Conservation (phyloP, 35 echinoderm and acorn worm species). For the Ophioderma brevispina region DNA sequence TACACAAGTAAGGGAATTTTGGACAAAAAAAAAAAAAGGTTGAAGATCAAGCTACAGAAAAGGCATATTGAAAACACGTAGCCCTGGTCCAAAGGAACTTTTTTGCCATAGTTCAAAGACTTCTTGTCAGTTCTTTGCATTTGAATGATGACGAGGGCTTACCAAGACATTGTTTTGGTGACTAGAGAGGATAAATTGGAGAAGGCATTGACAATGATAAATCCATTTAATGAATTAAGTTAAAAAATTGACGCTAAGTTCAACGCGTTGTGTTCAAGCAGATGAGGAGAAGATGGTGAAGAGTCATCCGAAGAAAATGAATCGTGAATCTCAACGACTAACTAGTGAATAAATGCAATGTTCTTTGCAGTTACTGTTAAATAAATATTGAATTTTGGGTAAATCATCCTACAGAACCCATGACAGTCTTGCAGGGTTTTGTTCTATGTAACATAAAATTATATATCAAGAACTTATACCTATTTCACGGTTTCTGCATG, state of each 20-base stretch:
- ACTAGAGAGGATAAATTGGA: not conserved
- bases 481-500: not conserved
- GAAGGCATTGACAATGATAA: not conserved
- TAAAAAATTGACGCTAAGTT: not conserved
- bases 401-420: not conserved
- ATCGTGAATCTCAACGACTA: too few species aligned
- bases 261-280: not conserved
- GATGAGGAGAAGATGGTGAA: slow-evolving; percentile 5
- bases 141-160: not conserved
- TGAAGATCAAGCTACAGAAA: not conserved
- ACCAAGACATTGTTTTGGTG: not conserved
- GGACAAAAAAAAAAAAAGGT: too few species aligned
- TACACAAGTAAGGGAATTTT: not conserved
- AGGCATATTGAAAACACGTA: not conserved
- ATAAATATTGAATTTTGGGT: not conserved
- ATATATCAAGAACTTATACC: too few species aligned
- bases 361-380: not conserved
- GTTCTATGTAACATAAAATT: not conserved
- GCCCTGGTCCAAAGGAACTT: not conserved
- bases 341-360: not conserved
- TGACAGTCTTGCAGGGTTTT: not conserved
- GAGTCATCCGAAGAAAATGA: slow-evolving; percentile 4
- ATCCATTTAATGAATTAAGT: not conserved
- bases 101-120: not conserved
- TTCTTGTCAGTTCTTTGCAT: not conserved